These are phyloP conservation scores for Neodiprion virginianus DNA, from an alignment of 1,140 invertebrate species.

Conservation along the genomic window DNA sequence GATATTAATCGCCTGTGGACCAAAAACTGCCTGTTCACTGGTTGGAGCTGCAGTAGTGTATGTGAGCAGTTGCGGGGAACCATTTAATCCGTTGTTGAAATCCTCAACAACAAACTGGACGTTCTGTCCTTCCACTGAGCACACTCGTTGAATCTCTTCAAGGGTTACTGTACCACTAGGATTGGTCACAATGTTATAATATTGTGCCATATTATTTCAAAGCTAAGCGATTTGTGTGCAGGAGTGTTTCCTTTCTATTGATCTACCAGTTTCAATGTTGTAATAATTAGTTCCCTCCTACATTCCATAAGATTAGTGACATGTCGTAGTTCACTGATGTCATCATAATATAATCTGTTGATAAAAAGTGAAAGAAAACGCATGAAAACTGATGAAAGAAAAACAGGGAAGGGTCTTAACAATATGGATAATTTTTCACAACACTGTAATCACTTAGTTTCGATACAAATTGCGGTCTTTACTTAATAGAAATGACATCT, in stretches of 20 bases:
- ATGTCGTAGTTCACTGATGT: not conserved
- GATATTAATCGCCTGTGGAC: conserved; percentile 48
- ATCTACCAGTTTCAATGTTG: not conserved
- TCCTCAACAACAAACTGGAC: conserved; percentile 54
- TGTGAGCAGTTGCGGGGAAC: conserved; percentile 45
- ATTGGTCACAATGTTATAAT: conserved; percentile 55
- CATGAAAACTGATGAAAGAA: not conserved
- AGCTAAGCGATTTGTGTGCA: conserved; percentile 14
- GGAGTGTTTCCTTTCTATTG: not conserved
- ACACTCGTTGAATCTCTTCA: conserved; percentile 51
- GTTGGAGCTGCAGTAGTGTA: conserved; percentile 46
- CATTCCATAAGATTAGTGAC: not conserved
- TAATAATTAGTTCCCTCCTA: not conserved
- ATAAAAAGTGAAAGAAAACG: not conserved
- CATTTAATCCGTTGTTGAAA: conserved; percentile 49
- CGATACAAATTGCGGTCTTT: no score
- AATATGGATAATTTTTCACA: no score
- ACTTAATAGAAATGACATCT: no score
- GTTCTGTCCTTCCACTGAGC: conserved; percentile 49
- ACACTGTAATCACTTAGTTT: no score
- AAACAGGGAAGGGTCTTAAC: no score
- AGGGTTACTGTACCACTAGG: conserved; percentile 50
- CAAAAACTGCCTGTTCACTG: conserved; percentile 46
- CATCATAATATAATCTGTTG: not conserved
- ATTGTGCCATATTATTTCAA: conserved; percentile 58